These are phyloP conservation scores for Lithobates pipiens DNA, from an alignment of 2,797 vertebrate genomes.

Conservation along the genomic window DNA sequence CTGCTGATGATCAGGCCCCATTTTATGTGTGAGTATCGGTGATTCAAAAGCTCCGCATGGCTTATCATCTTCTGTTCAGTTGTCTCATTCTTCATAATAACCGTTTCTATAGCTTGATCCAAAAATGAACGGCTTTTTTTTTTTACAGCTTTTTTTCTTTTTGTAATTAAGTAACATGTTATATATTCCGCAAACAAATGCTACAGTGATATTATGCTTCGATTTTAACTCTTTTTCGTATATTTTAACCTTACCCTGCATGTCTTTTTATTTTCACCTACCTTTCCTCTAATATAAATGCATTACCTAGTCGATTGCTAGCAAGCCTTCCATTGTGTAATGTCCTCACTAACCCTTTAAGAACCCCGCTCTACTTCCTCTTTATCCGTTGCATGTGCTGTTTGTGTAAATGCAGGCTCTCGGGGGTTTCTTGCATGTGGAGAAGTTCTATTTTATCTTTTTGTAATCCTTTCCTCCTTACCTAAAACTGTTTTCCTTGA, in stretches of 20 bases:
- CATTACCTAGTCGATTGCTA: not conserved
- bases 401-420: conserved; percentile 15
- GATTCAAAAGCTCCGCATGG: conserved; percentile 79
- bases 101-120: conserved; percentile 68
- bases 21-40: conserved; percentile 98
- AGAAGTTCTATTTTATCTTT: conserved; percentile 13
- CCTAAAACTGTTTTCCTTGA: conserved; percentile 49
- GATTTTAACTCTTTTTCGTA: conserved; percentile 59
- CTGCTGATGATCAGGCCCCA: conserved; percentile 92
- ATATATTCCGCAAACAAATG: not conserved
- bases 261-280: conserved; percentile 46
- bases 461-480: conserved; percentile 12
- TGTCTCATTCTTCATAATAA: conserved; percentile 68
- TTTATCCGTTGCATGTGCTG: conserved; percentile 10
- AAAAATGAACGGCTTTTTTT: conserved; percentile 68
- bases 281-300: not conserved
- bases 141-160: conserved; percentile 29
- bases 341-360: conserved; percentile 17
- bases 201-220: conserved; percentile 63
- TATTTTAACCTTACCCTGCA: conserved; percentile 62
- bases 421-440: conserved; percentile 16
- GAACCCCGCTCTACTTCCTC: not conserved
- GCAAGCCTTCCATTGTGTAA: conserved; percentile 8
- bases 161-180: not conserved
- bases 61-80: conserved; percentile 77